phyloP scores from a whole-genome alignment of 2,888 invertebrate species.

The Ashinkailepas kermadecensis region DNA sequence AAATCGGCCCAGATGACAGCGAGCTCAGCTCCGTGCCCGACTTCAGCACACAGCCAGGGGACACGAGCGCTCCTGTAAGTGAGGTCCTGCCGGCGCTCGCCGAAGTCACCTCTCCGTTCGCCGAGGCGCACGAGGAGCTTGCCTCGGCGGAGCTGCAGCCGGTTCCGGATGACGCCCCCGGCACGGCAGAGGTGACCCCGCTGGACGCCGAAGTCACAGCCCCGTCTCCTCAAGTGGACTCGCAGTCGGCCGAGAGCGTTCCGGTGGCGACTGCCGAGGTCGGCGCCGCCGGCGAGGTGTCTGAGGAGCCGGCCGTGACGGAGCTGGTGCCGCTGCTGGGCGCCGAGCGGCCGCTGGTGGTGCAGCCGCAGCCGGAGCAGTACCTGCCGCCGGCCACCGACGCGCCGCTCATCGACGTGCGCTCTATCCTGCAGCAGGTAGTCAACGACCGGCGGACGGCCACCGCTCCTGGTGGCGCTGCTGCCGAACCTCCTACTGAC shows the following conservation, averaged over 20 bases:
- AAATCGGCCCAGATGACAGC: not conserved
- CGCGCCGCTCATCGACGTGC: not conserved
- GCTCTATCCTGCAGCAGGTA: conserved; percentile 4
- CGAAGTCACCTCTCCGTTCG: not conserved
- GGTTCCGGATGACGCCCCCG: not conserved
- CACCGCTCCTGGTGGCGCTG: not conserved
- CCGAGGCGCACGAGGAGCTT: too few relatives aligned
- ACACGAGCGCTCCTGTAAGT: not conserved
- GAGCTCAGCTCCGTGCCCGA: not conserved
- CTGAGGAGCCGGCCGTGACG: not conserved
- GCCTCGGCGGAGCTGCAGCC: too few relatives aligned
- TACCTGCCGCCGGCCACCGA: not conserved
- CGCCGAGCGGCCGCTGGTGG: not conserved
- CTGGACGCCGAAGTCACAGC: not conserved
- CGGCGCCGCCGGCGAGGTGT: not conserved
- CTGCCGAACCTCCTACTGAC: not conserved
- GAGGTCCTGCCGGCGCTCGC: not conserved
- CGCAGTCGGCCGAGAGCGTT: too few relatives aligned
- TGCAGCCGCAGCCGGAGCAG: not conserved
- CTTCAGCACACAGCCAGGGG: not conserved
- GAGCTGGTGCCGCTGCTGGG: not conserved
- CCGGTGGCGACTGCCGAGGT: too few relatives aligned
- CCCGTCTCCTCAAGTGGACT: too few relatives aligned
- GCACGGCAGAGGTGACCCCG: not conserved
- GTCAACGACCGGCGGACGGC: not conserved